Conservation (phyloP, 2,797 vertebrate genomes). For the Paguma larvata region DNA sequence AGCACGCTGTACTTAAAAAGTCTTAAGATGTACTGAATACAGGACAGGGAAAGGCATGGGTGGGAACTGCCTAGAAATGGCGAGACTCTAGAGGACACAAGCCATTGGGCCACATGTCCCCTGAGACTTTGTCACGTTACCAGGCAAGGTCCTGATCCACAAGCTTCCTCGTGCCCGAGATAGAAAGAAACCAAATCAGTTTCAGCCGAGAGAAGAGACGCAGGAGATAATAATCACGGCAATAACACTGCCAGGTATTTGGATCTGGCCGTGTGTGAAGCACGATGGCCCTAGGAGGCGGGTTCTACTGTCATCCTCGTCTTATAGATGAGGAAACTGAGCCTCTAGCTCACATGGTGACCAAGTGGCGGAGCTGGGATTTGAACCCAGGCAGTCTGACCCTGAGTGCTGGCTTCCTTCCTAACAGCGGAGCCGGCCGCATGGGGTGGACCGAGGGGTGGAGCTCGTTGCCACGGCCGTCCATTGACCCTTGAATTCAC, state of each 20-base stretch:
- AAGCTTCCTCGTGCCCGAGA: neutral
- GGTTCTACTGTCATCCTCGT: neutral
- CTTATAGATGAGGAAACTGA: neutral
- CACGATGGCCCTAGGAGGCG: neutral
- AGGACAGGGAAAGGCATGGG: neutral
- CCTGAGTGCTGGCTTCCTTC: neutral
- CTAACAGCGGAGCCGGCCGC: neutral
- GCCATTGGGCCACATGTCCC: neutral
- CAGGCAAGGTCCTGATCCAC: neutral
- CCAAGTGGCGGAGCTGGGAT: neutral
- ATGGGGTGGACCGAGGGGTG: no score
- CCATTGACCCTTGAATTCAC: slow-evolving; percentile 23
- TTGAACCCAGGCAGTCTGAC: neutral
- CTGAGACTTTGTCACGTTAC: neutral
- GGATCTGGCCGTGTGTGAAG: neutral
- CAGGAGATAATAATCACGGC: neutral
- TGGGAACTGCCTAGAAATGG: neutral
- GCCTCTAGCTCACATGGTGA: neutral
- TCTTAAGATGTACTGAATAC: neutral
- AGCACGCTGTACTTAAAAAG: neutral
- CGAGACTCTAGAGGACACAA: neutral
- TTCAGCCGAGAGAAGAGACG: neutral
- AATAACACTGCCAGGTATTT: neutral
- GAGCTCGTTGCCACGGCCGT: neutral
- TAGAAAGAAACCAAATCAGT: neutral